Evolutionary conservation across 1,140 invertebrate species (phyloP).

Genomic region (Sminthurides bifidus): DNA sequence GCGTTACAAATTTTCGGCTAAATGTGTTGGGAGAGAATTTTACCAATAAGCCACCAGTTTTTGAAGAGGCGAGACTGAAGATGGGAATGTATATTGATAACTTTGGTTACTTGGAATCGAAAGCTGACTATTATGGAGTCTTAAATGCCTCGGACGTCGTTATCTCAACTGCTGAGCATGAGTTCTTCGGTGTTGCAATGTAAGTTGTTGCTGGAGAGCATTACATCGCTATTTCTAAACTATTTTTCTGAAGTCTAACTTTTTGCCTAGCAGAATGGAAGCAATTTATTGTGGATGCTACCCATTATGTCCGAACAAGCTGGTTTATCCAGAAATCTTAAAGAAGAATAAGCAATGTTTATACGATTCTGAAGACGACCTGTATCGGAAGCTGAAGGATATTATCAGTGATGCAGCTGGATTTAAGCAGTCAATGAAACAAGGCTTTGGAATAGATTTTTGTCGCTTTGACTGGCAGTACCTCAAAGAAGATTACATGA

Average conservation of each 20-base stretch:
- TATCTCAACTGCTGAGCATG: slow-evolving; percentile 60
- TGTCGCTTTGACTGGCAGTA: too few relatives aligned
- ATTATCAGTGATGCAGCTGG: background rate
- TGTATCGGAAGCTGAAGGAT: slow-evolving; percentile 42
- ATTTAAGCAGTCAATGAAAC: background rate
- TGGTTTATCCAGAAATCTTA: slow-evolving; percentile 66
- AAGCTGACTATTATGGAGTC: slow-evolving; percentile 47
- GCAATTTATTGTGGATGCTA: slow-evolving; percentile 53
- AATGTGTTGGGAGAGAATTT: slow-evolving; percentile 52
- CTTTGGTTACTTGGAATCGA: slow-evolving; percentile 48
- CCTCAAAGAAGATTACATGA: too few relatives aligned
- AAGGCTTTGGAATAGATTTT: background rate
- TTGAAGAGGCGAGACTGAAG: slow-evolving; percentile 41
- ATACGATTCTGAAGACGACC: slow-evolving; percentile 45
- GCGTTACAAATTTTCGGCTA: slow-evolving; percentile 44
- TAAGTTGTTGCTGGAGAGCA: too few relatives aligned
- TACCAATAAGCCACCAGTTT: slow-evolving; percentile 45
- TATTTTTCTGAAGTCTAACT: too few relatives aligned
- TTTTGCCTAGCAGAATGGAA: slow-evolving; percentile 54
- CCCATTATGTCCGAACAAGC: slow-evolving; percentile 52
- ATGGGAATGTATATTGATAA: slow-evolving; percentile 45
- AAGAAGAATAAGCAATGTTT: slow-evolving; percentile 45
- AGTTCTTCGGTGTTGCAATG: slow-evolving; percentile 70
- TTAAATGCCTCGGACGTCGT: slow-evolving; percentile 48
- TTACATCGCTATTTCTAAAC: too few relatives aligned